Evolutionary conservation across 2,888 invertebrate species (phyloP).

Genomic region (Rhagium mordax): DNA sequence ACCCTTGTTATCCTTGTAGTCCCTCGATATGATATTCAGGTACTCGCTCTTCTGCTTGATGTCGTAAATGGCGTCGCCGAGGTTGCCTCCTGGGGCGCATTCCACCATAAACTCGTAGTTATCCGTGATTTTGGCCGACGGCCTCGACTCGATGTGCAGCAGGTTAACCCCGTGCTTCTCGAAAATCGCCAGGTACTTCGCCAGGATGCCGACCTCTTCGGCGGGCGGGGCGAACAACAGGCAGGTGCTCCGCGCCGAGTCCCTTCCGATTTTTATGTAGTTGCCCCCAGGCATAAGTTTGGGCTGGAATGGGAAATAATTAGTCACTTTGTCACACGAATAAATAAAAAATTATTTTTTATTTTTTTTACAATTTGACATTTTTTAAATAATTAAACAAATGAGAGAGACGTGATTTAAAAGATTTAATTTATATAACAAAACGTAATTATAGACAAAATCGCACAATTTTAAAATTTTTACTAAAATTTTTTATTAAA

Average conservation of each 20-base stretch:
- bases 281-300: constrained; percentile 86
- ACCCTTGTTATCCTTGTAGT: constrained; percentile 87
- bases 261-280: constrained; percentile 86
- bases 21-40: constrained; percentile 90
- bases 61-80: constrained; percentile 83
- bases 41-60: constrained; percentile 82
- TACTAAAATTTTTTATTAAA: no score
- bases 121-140: constrained; percentile 84
- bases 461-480: no score
- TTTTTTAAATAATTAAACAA: no score
- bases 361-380: no score
- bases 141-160: constrained; percentile 93
- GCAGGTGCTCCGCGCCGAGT: constrained; percentile 84
- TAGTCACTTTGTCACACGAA: background rate
- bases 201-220: constrained; percentile 89
- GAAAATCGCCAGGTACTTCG: constrained; percentile 90
- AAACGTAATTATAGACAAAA: no score
- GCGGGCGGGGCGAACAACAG: constrained; percentile 90
- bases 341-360: no score
- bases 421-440: no score
- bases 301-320: constrained; percentile 74
- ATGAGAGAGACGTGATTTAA: no score
- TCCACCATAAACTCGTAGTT: constrained; percentile 96
- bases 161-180: constrained; percentile 87
- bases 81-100: constrained; percentile 85